Evolutionary conservation across 2,797 vertebrate genomes (phyloP).

Genomic region (Enteromius radiatus): DNA sequence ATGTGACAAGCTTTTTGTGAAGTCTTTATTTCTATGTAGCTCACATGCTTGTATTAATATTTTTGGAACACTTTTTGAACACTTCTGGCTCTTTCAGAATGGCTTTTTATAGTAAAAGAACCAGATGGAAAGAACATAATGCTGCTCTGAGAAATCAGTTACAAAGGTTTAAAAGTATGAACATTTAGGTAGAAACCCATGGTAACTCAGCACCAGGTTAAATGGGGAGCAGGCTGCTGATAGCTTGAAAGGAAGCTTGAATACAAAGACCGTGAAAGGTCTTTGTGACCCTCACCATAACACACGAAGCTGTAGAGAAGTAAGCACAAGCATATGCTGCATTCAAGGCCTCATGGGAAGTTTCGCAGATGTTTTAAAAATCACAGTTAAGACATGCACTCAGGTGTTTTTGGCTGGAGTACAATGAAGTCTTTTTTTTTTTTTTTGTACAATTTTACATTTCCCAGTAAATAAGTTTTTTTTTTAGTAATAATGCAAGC

Average conservation of each 20-base stretch:
- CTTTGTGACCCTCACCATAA: not conserved
- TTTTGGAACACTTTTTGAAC: slow-evolving; percentile 15
- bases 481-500: not conserved
- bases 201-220: slow-evolving; percentile 6
- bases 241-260: not conserved
- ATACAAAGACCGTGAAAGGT: not conserved
- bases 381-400: not conserved
- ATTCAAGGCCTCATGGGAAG: not conserved
- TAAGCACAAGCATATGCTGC: not conserved
- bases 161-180: slow-evolving; percentile 15
- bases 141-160: slow-evolving; percentile 32
- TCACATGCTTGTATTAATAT: not conserved
- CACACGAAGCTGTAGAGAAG: not conserved
- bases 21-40: not conserved
- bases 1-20: slow-evolving; percentile 9
- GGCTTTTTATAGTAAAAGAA: slow-evolving; percentile 5
- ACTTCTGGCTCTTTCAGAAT: slow-evolving; percentile 1
- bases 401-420: not conserved
- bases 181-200: slow-evolving; percentile 6
- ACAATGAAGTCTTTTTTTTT: not conserved
- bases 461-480: not conserved
- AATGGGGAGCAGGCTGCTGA: slow-evolving; percentile 5
- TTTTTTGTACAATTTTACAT: not conserved
- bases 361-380: not conserved
- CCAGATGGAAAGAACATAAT: not conserved